Percentiles rank a stretch among this genome's conserved stretches.
phyloP scores from a whole-genome alignment of 2,113 vertebrate genomes.

The Tiliqua scincoides region DNA sequence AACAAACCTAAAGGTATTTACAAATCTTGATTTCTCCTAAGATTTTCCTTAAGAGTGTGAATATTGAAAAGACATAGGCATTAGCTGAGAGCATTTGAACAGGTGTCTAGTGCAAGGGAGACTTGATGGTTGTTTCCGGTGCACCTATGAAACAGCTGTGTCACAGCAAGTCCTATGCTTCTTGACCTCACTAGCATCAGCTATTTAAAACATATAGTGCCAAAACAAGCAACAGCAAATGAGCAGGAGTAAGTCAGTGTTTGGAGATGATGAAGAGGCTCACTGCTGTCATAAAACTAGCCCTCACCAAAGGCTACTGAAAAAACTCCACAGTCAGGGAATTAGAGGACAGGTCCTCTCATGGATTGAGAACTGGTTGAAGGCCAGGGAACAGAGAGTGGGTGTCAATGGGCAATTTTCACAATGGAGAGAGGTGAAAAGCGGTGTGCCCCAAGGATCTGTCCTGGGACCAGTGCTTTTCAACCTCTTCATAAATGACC shows the following conservation, averaged over 20 bases:
- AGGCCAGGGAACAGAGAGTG: too few species aligned
- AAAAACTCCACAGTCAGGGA: too few species aligned
- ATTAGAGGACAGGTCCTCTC: too few species aligned
- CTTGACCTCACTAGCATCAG: constrained; percentile 35
- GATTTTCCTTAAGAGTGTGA: constrained; percentile 58
- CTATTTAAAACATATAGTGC: constrained; percentile 24
- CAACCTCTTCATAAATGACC: too few species aligned
- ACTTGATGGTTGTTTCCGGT: constrained; percentile 38
- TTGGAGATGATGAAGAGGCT: constrained; percentile 39
- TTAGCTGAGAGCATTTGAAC: constrained; percentile 74
- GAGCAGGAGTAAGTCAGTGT: constrained; percentile 30
- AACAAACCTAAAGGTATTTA: constrained; percentile 41
- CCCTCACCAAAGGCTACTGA: too few species aligned
- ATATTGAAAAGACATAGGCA: constrained; percentile 67
- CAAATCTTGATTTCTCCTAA: constrained; percentile 25
- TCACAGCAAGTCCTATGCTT: constrained; percentile 53
- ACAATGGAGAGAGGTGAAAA: too few species aligned
- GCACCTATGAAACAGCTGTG: constrained; percentile 37
- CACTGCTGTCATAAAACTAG: constrained; percentile 35
- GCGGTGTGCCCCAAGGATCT: too few species aligned
- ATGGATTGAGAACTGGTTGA: too few species aligned
- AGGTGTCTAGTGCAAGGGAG: constrained; percentile 67
- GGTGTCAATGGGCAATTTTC: too few species aligned
- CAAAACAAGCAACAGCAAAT: constrained; percentile 50
- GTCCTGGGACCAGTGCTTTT: too few species aligned